phyloP scores from a whole-genome alignment of 1,140 invertebrate species.

The Leptinotarsa defecta region DNA sequence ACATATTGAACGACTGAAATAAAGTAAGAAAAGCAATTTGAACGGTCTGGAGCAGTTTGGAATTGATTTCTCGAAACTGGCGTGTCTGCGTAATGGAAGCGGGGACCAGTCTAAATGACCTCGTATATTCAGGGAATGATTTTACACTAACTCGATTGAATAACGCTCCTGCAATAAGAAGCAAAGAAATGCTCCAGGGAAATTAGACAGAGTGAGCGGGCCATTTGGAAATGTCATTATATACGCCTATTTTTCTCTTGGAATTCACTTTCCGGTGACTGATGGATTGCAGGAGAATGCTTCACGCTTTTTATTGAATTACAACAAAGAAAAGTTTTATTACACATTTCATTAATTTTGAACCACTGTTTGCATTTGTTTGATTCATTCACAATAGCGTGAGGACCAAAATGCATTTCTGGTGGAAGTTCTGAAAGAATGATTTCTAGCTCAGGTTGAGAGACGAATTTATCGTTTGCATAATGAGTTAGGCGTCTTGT shows the following conservation, averaged over 20 bases:
- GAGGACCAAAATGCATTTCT: too few species aligned
- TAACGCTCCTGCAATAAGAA: conserved; percentile 12
- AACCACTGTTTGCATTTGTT: too few species aligned
- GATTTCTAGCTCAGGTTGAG: too few species aligned
- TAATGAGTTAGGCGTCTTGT: too few species aligned
- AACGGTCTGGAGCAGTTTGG: conserved; percentile 39
- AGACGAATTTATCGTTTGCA: too few species aligned
- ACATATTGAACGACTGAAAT: conserved; percentile 45
- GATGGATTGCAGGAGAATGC: too few species aligned
- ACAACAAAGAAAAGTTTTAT: too few species aligned
- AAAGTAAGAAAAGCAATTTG: conserved; percentile 48
- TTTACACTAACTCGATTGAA: conserved; percentile 29
- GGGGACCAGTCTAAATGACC: conserved; percentile 37
- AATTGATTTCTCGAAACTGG: conserved; percentile 33
- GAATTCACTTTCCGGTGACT: too few species aligned
- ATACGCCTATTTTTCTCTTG: background rate
- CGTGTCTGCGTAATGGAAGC: conserved; percentile 24
- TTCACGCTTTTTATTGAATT: too few species aligned
- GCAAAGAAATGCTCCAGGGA: background rate
- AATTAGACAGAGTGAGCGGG: background rate
- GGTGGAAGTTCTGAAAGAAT: too few species aligned
- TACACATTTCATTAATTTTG: too few species aligned
- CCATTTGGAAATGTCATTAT: conserved; percentile 1
- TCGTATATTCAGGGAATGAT: conserved; percentile 39
- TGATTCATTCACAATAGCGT: too few species aligned